A percentile compares a stretch with the other conserved stretches of the same genome.
Evolutionary conservation across 1,140 invertebrate species (phyloP).

Genomic region (Drosophila navojoa): DNA sequence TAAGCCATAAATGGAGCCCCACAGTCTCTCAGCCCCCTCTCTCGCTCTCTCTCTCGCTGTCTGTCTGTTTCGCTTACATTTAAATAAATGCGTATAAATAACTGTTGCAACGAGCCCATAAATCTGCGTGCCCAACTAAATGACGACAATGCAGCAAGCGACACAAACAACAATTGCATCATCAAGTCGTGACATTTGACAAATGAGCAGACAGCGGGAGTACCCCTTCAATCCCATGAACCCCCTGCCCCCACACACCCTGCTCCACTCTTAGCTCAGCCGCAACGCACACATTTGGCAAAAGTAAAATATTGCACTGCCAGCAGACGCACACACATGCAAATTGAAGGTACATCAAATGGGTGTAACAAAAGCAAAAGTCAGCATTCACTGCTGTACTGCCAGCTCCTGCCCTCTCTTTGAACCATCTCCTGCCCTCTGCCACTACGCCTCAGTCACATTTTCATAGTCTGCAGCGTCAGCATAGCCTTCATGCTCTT

Average conservation of each 20-base stretch:
- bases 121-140: constrained; percentile 75
- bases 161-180: constrained; percentile 74
- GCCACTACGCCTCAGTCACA: background rate
- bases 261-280: background rate
- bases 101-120: constrained; percentile 56
- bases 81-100: constrained; percentile 65
- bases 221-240: background rate
- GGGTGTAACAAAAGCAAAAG: constrained; percentile 73
- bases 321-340: constrained; percentile 46
- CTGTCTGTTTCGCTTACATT: constrained; percentile 21
- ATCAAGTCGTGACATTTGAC: constrained; percentile 80
- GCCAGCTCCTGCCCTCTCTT: background rate
- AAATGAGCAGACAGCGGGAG: constrained; percentile 54
- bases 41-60: no score
- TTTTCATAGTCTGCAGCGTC: constrained; percentile 51
- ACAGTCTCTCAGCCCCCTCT: background rate
- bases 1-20: constrained; percentile 65
- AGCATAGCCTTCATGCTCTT: constrained; percentile 24
- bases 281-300: constrained; percentile 44
- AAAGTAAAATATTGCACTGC: constrained; percentile 73
- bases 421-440: background rate
- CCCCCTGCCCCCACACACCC: background rate
- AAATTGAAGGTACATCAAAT: constrained; percentile 74
- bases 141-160: constrained; percentile 49
- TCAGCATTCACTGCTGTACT: constrained; percentile 45